Conservation (phyloP, 2,888 invertebrate species). For the Stramonita haemastoma region DNA sequence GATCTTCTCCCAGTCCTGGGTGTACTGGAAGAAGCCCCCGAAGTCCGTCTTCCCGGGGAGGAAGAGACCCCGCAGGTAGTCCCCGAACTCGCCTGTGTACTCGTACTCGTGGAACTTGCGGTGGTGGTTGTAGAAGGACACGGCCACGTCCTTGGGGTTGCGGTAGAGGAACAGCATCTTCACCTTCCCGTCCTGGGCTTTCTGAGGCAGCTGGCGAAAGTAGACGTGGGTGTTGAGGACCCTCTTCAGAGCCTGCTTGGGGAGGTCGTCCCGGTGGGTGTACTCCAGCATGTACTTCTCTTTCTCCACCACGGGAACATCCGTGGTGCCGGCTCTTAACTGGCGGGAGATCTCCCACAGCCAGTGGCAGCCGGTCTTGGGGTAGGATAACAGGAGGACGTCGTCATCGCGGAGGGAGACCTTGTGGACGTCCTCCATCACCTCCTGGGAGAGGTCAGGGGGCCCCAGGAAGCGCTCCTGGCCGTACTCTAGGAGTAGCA, state of each 20-base stretch:
- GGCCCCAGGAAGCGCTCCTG: background rate
- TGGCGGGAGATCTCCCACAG: constrained; percentile 49
- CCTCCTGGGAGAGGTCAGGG: background rate
- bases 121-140: constrained; percentile 49
- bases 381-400: constrained; percentile 45
- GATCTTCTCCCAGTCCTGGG: constrained; percentile 41
- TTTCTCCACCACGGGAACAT: constrained; percentile 37
- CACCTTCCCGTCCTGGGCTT: constrained; percentile 37
- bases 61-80: constrained; percentile 39
- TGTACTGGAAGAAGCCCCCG: constrained; percentile 35
- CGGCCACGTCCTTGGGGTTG: constrained; percentile 52
- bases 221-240: constrained; percentile 48
- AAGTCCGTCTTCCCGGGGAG: constrained; percentile 37
- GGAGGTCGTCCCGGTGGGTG: constrained; percentile 14
- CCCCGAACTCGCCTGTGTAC: constrained; percentile 35
- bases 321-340: constrained; percentile 36
- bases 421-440: constrained; percentile 30
- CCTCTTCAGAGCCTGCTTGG: constrained; percentile 42
- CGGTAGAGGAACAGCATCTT: constrained; percentile 48
- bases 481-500: constrained; percentile 27
- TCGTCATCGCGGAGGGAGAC: constrained; percentile 38
- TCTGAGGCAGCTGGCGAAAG: constrained; percentile 32
- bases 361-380: constrained; percentile 50
- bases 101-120: constrained; percentile 33
- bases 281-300: constrained; percentile 49